Evolutionary conservation across 53 echinoderm and acorn worm species (phyloP).

Genomic region (Patiria pectinifera): DNA sequence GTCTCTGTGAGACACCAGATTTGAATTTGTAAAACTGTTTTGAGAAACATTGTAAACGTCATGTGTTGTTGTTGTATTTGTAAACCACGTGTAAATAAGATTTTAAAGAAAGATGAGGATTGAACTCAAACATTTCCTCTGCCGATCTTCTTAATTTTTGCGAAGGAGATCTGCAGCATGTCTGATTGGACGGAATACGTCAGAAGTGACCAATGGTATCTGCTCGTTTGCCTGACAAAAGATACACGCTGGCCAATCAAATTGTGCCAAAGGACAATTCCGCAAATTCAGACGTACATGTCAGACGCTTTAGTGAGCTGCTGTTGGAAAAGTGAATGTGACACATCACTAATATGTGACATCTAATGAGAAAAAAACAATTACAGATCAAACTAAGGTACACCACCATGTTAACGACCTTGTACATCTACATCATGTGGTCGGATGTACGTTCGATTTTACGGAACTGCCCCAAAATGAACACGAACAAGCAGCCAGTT

Average conservation of each 20-base stretch:
- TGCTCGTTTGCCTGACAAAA: background rate
- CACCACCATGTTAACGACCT: no score
- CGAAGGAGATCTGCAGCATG: background rate
- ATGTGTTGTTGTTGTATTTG: constrained; percentile 4
- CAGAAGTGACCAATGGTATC: background rate
- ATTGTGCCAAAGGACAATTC: background rate
- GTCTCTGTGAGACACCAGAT: background rate
- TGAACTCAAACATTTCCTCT: background rate
- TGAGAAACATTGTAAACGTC: background rate
- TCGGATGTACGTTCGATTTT: no score
- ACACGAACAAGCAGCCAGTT: background rate
- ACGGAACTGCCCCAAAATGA: background rate
- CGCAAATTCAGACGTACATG: no score
- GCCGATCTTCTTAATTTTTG: background rate
- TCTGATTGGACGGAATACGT: background rate
- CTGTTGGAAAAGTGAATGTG: no score
- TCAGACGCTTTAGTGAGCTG: no score
- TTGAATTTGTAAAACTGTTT: background rate
- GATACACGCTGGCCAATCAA: background rate
- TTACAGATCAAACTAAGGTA: no score
- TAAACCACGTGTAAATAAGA: background rate
- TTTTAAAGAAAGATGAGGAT: background rate
- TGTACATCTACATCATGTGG: no score
- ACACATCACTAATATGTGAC: no score
- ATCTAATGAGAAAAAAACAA: no score